phyloP scores from a whole-genome alignment of 2,888 invertebrate genomes.

The Drosophila anomalata region DNA sequence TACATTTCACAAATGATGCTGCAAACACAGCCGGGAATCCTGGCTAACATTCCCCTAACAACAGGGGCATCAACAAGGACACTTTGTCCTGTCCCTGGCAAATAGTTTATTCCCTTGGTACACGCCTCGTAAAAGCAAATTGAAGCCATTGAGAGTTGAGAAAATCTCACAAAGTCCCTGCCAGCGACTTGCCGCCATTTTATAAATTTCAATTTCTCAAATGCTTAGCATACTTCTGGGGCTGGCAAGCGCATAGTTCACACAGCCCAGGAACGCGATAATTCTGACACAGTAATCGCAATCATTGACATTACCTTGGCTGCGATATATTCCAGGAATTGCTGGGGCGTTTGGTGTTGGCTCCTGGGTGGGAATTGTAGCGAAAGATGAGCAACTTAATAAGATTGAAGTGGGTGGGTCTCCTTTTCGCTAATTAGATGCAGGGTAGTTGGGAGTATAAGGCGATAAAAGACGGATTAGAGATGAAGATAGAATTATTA shows the following conservation, averaged over 20 bases:
- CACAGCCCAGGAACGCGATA: constrained; percentile 17
- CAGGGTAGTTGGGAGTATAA: neutral
- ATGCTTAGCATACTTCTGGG: constrained; percentile 70
- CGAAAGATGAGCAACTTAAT: constrained; percentile 6
- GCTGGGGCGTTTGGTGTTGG: neutral
- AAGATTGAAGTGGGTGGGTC: constrained; percentile 10
- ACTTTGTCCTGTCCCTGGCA: constrained; percentile 37
- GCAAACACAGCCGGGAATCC: constrained; percentile 58
- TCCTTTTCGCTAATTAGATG: constrained; percentile 31
- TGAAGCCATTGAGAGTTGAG: constrained; percentile 77
- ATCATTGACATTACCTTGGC: constrained; percentile 46
- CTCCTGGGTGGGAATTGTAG: neutral
- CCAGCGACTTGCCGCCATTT: constrained; percentile 47
- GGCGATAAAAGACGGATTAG: neutral
- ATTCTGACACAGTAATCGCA: constrained; percentile 38
- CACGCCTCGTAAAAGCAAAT: constrained; percentile 64
- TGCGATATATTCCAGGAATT: neutral
- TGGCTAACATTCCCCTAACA: constrained; percentile 8
- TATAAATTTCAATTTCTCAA: constrained; percentile 78
- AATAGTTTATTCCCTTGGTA: constrained; percentile 56
- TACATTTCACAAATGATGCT: constrained; percentile 73
- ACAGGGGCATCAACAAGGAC: constrained; percentile 4
- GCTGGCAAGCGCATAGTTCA: constrained; percentile 21
- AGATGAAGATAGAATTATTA: neutral
- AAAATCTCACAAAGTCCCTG: constrained; percentile 57